These are phyloP conservation scores for Dendrocincla fuliginosa DNA, from an alignment of 2,797 vertebrate species.

Conservation along the genomic window DNA sequence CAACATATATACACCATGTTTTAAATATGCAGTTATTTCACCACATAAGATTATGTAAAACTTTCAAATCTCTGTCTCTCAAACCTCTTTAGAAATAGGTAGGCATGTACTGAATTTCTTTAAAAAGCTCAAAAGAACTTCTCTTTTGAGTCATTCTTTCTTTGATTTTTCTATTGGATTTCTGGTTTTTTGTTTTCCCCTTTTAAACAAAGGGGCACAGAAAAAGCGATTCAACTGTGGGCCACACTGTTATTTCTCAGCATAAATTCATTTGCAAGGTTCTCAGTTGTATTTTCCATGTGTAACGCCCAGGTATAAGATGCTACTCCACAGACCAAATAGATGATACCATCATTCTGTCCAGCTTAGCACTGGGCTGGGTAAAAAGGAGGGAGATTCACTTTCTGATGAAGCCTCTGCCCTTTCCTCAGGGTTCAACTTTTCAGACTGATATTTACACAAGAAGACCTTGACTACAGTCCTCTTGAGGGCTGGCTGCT, in stretches of 20 bases:
- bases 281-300: neutral
- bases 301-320: neutral
- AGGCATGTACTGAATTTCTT: slow-evolving; percentile 13
- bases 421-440: neutral
- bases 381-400: neutral
- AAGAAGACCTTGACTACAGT: neutral
- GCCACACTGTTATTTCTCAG: neutral
- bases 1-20: neutral
- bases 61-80: slow-evolving; percentile 27
- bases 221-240: neutral
- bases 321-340: neutral
- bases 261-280: neutral
- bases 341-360: neutral
- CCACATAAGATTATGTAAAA: slow-evolving; percentile 23
- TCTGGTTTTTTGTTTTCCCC: neutral
- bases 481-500: neutral
- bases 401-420: neutral
- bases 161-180: slow-evolving; percentile 6
- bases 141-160: neutral
- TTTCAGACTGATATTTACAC: neutral
- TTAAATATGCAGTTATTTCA: slow-evolving; percentile 4
- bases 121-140: slow-evolving; percentile 35
- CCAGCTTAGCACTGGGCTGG: neutral
- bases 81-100: slow-evolving; percentile 41
- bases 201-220: neutral